Evolutionary conservation across 2,797 vertebrate genomes (phyloP).

Genomic region (Protonibea diacanthus): DNA sequence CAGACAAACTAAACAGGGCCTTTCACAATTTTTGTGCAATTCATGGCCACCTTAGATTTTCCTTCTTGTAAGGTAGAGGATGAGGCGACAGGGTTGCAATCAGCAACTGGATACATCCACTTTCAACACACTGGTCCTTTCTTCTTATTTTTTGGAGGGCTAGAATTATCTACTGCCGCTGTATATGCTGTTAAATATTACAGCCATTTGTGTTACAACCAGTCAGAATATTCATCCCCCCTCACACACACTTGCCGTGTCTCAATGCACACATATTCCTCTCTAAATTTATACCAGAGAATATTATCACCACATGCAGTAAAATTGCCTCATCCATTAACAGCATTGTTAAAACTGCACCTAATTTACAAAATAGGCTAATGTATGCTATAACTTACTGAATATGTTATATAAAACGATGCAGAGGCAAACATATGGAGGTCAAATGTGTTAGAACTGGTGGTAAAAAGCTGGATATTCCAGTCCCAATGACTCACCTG

Average conservation of each 20-base stretch:
- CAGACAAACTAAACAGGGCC: no score
- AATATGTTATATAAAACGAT: not conserved
- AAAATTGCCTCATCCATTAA: not conserved
- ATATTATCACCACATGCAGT: not conserved
- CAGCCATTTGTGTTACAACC: not conserved
- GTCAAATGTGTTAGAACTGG: not conserved
- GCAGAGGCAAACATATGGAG: conserved; percentile 2
- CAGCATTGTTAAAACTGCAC: not conserved
- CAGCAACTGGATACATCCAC: no score
- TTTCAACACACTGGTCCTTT: no score
- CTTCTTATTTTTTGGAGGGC: not conserved
- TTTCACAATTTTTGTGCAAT: no score
- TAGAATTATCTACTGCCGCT: not conserved
- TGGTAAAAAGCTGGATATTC: not conserved
- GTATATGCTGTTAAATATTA: not conserved
- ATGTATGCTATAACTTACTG: not conserved
- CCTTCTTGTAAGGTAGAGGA: no score
- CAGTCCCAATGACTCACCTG: not conserved
- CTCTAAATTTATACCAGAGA: not conserved
- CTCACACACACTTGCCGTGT: not conserved
- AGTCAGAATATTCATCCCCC: not conserved
- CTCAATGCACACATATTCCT: not conserved
- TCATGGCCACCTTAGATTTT: no score
- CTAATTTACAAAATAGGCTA: not conserved
- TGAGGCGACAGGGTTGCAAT: no score